Evolutionary conservation across 2,113 vertebrate species (phyloP).

Genomic region (Panthera leo): DNA sequence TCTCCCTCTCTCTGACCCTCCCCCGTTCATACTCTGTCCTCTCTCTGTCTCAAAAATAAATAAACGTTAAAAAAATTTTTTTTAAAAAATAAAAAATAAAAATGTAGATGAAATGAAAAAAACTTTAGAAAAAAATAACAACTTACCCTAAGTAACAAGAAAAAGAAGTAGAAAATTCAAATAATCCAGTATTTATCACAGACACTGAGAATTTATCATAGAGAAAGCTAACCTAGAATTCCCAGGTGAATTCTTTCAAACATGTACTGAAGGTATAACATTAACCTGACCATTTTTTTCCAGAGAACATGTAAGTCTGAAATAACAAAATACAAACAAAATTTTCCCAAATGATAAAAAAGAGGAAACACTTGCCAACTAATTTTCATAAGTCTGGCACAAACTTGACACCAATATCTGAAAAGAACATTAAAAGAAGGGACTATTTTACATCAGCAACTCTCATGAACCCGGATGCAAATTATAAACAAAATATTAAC

Average conservation of each 20-base stretch:
- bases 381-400: neutral
- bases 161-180: neutral
- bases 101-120: neutral
- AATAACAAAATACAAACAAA: neutral
- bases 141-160: neutral
- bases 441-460: neutral
- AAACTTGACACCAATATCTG: neutral
- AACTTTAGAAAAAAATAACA: neutral
- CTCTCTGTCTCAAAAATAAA: too few relatives aligned
- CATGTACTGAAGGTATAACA: neutral
- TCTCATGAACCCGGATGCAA: neutral
- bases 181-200: neutral
- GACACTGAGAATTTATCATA: neutral
- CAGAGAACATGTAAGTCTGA: neutral
- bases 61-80: too few relatives aligned
- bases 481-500: constrained; percentile 3
- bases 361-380: neutral
- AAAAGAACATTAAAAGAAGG: neutral
- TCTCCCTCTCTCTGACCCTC: too few relatives aligned
- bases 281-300: neutral
- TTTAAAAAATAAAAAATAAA: neutral
- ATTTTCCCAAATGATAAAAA: neutral
- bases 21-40: too few relatives aligned
- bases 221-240: neutral
- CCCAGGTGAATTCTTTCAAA: neutral